phyloP scores from a whole-genome alignment of 2,797 vertebrate species.

The Gastrophryne carolinensis region DNA sequence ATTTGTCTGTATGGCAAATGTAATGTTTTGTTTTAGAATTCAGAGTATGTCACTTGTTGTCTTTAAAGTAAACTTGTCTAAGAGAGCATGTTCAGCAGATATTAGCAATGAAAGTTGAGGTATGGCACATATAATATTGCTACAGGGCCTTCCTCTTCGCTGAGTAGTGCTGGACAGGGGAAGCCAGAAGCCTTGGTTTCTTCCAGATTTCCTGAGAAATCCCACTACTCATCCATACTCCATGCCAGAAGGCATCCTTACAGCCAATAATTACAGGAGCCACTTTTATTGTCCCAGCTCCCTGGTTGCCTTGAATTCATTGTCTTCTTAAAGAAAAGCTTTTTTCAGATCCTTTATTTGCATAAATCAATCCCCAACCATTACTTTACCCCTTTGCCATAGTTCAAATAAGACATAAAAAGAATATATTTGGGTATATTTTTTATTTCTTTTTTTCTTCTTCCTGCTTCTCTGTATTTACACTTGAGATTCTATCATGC shows the following conservation, averaged over 20 bases:
- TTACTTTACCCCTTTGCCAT: conserved; percentile 21
- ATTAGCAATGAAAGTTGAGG: not conserved
- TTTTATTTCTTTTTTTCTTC: not conserved
- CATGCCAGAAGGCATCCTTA: conserved; percentile 57
- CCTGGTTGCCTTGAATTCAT: conserved; percentile 59
- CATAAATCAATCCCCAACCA: not conserved
- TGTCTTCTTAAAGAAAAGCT: conserved; percentile 2
- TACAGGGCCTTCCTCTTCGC: conserved; percentile 28
- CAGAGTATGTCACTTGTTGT: no score
- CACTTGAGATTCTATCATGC: not conserved
- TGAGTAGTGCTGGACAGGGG: not conserved
- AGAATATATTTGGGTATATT: not conserved
- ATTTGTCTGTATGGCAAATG: no score
- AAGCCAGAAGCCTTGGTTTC: not conserved
- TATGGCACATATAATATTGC: not conserved
- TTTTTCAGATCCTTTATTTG: conserved; percentile 6
- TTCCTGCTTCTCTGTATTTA: conserved; percentile 40
- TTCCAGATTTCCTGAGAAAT: not conserved
- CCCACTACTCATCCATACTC: conserved; percentile 1
- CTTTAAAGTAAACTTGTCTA: not conserved
- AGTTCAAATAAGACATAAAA: conserved; percentile 6
- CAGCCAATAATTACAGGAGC: conserved; percentile 49
- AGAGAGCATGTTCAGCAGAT: conserved; percentile 19
- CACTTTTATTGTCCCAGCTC: conserved; percentile 17
- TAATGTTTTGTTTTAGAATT: no score